Conservation (phyloP, 2,113 vertebrate genomes). For the Mormyrus lacerda region DNA sequence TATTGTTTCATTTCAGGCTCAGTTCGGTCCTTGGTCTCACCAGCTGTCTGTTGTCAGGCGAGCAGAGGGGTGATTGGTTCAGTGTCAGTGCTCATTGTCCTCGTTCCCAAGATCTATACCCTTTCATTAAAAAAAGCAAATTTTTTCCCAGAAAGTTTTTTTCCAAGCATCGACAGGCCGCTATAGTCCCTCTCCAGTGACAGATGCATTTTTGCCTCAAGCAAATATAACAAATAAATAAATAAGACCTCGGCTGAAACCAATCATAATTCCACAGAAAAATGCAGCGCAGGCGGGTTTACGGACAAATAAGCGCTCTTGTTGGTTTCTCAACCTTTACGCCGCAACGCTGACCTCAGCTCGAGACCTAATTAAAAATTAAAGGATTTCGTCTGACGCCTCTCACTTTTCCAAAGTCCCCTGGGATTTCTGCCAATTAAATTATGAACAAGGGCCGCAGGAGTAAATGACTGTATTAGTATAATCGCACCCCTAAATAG, state of each 20-base stretch:
- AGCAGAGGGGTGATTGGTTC: not conserved
- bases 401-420: not conserved
- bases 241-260: not conserved
- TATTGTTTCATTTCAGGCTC: not conserved
- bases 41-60: not conserved
- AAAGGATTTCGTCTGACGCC: not conserved
- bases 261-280: not conserved
- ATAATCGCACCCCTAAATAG: conserved; percentile 13
- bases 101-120: not conserved
- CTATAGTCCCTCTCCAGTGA: not conserved
- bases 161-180: not conserved
- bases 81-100: not conserved
- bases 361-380: not conserved
- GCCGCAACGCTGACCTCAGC: not conserved
- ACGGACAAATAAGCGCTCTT: not conserved
- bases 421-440: conserved; percentile 6
- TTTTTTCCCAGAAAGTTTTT: not conserved
- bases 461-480: not conserved
- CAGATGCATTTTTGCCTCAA: not conserved
- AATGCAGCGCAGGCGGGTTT: not conserved
- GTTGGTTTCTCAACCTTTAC: conserved; percentile 2
- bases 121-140: not conserved
- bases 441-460: not conserved
- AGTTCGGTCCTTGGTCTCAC: not conserved
- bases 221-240: not conserved